Conservation (phyloP, 2,113 vertebrate genomes). For the Sander vitreus region DNA sequence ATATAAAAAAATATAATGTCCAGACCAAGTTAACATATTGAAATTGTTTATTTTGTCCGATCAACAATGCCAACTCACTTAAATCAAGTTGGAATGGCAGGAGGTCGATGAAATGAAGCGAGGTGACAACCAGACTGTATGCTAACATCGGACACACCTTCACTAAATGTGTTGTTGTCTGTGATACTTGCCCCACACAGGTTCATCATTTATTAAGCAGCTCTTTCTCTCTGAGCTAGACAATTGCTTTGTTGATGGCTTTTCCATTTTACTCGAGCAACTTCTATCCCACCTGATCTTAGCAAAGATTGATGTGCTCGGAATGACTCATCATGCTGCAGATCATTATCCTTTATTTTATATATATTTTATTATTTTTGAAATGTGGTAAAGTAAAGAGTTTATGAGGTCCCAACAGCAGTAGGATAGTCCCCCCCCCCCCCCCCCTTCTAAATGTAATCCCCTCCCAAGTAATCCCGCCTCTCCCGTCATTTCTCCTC, state of each 20-base stretch:
- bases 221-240: conserved; percentile 16
- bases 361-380: not conserved
- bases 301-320: conserved; percentile 10
- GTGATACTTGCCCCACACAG: conserved; percentile 10
- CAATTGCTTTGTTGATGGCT: conserved; percentile 35
- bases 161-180: conserved; percentile 25
- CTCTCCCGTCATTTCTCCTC: conserved; percentile 57
- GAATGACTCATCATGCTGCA: conserved; percentile 36
- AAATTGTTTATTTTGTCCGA: not conserved
- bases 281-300: not conserved
- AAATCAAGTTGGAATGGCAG: not conserved
- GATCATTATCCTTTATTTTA: not conserved
- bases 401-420: conserved; percentile 13
- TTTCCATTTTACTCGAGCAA: conserved; percentile 52
- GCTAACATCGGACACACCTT: conserved; percentile 5
- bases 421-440: not conserved
- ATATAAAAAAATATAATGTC: not conserved
- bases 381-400: not conserved
- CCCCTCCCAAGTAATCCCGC: conserved; percentile 73
- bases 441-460: conserved; percentile 44
- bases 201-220: conserved; percentile 57
- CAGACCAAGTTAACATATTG: not conserved
- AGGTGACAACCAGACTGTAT: not conserved
- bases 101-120: not conserved
- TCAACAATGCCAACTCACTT: not conserved